Evolutionary conservation across 2,797 vertebrate species (phyloP).

Genomic region (Euphonia xanthogaster): DNA sequence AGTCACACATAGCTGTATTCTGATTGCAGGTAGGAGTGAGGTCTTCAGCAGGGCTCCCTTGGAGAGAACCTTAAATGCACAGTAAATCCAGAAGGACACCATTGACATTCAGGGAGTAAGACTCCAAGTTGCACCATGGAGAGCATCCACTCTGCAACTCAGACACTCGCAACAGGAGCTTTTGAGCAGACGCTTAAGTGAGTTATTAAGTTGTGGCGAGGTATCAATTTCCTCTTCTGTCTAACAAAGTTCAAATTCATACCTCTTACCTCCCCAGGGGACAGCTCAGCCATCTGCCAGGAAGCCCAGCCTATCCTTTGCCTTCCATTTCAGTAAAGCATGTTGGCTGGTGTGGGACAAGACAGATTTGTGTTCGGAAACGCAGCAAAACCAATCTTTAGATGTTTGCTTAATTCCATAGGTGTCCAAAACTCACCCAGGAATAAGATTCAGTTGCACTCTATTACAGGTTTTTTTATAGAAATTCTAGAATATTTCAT

Average conservation of each 20-base stretch:
- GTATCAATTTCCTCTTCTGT: conserved; percentile 16
- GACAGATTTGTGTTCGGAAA: neutral
- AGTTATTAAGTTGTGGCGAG: neutral
- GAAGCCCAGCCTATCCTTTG: neutral
- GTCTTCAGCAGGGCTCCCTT: neutral
- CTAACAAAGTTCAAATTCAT: conserved; percentile 20
- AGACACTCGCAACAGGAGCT: neutral
- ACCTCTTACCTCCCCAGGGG: neutral
- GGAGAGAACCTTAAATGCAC: neutral
- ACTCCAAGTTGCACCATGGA: neutral
- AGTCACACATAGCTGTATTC: neutral
- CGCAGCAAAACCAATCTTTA: neutral
- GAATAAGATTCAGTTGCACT: neutral
- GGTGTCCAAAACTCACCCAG: neutral
- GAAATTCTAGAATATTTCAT: neutral
- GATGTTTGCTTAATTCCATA: neutral
- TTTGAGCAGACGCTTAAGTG: neutral
- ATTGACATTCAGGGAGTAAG: neutral
- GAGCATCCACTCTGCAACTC: neutral
- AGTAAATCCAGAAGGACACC: neutral
- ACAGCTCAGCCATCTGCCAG: conserved; percentile 25
- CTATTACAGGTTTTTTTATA: neutral
- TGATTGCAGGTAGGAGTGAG: neutral
- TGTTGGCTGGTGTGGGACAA: neutral
- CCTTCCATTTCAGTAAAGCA: neutral